Conservation (phyloP, 30 jellyfish, hydroid and myxozoan species). For the Aurelia sp. region DNA sequence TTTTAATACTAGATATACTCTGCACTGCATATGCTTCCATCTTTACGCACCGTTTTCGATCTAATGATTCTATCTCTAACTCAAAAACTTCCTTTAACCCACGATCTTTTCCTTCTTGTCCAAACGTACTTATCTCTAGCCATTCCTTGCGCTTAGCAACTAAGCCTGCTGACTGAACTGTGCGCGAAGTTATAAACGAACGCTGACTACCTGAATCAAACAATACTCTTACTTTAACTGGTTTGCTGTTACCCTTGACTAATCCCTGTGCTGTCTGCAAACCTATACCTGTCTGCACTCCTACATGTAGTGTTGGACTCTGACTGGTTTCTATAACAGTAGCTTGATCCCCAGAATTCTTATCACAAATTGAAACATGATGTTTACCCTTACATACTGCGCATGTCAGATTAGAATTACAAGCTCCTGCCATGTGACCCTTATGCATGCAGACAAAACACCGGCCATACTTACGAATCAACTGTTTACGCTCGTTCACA, state of each 20-base stretch:
- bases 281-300: not conserved
- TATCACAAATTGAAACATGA: not conserved
- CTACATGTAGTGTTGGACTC: conserved; percentile 13
- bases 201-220: conserved; percentile 2
- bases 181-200: not conserved
- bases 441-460: too few species aligned
- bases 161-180: conserved; percentile 3
- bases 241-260: not conserved
- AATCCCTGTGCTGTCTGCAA: conserved; percentile 31
- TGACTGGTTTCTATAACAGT: not conserved
- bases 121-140: not conserved
- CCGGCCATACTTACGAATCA: too few species aligned
- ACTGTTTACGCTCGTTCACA: conserved; percentile 3
- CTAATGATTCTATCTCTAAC: not conserved
- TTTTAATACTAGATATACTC: too few species aligned
- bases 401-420: not conserved
- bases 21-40: too few species aligned
- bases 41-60: too few species aligned
- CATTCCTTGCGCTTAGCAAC: not conserved
- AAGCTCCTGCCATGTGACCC: not conserved
- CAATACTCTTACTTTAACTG: conserved; percentile 4
- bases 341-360: not conserved
- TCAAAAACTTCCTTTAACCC: not conserved
- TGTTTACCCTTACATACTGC: not conserved
- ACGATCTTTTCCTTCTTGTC: conserved; percentile 4